These are phyloP conservation scores for Amblyornis subalaris DNA, from an alignment of 2,113 vertebrate species.

Conservation along the genomic window DNA sequence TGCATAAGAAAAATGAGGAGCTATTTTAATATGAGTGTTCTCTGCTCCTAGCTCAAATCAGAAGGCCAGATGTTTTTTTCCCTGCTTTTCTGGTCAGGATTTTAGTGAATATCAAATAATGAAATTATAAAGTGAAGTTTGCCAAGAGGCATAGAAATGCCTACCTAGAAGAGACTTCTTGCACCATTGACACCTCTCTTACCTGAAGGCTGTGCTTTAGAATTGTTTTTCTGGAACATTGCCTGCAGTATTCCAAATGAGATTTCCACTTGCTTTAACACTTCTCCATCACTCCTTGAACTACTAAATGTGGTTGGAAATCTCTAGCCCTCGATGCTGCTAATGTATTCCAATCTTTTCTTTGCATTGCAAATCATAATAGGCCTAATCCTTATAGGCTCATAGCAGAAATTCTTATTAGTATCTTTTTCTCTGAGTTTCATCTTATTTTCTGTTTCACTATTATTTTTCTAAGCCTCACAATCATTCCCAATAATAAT, in stretches of 20 bases:
- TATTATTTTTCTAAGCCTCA: not conserved
- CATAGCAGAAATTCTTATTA: not conserved
- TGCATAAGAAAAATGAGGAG: not conserved
- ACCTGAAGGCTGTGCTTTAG: not conserved
- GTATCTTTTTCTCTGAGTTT: not conserved
- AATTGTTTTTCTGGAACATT: not conserved
- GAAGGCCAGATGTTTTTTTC: not conserved
- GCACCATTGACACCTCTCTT: not conserved
- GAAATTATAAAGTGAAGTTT: not conserved
- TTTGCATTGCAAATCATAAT: not conserved
- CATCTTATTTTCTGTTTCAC: not conserved
- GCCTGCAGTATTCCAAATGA: not conserved
- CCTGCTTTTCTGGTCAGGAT: not conserved
- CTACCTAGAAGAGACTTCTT: not conserved
- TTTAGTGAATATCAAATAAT: not conserved
- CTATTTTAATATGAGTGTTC: not conserved
- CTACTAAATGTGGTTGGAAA: not conserved
- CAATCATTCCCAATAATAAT: not conserved
- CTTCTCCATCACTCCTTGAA: not conserved
- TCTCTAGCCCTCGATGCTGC: not conserved
- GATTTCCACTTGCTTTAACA: not conserved
- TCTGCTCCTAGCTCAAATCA: not conserved
- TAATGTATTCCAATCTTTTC: not conserved
- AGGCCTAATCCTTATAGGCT: not conserved
- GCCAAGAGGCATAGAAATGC: not conserved